These are phyloP conservation scores for Gallinago jamesoni DNA, from an alignment of 2,113 vertebrate species.

Conservation along the genomic window DNA sequence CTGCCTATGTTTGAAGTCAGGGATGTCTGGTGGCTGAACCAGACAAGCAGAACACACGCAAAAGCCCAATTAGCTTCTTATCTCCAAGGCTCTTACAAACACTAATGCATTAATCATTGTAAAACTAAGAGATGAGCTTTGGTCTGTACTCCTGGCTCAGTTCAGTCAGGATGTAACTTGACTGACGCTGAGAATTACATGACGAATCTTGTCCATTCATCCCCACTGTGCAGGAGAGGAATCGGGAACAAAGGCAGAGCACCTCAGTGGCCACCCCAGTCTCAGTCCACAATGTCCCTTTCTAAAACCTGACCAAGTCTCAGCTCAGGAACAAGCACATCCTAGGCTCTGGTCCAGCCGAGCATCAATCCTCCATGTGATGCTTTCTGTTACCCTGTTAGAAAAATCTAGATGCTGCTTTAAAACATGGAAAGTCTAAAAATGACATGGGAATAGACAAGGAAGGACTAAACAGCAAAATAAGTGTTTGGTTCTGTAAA, in stretches of 20 bases:
- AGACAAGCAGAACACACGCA: constrained; percentile 35
- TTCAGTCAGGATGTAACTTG: neutral
- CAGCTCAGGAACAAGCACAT: neutral
- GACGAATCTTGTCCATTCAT: neutral
- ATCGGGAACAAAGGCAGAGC: constrained; percentile 26
- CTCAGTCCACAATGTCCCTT: neutral
- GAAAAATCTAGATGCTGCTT: neutral
- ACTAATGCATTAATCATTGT: constrained; percentile 47
- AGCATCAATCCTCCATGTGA: neutral
- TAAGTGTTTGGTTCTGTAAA: neutral
- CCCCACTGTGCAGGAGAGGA: neutral
- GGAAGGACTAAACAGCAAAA: neutral
- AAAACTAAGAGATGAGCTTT: neutral
- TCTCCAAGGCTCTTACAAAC: constrained; percentile 44
- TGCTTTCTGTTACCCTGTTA: neutral
- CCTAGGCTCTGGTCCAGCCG: neutral
- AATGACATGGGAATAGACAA: neutral
- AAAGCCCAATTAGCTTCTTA: constrained; percentile 56
- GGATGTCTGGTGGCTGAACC: constrained; percentile 36
- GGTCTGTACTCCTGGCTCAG: neutral
- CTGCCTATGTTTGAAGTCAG: constrained; percentile 22
- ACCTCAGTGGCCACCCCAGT: neutral
- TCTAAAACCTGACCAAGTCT: neutral
- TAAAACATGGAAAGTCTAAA: neutral
- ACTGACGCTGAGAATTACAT: neutral